These are phyloP conservation scores for Verasper variegatus DNA, from an alignment of 2,113 vertebrate genomes.

Conservation along the genomic window DNA sequence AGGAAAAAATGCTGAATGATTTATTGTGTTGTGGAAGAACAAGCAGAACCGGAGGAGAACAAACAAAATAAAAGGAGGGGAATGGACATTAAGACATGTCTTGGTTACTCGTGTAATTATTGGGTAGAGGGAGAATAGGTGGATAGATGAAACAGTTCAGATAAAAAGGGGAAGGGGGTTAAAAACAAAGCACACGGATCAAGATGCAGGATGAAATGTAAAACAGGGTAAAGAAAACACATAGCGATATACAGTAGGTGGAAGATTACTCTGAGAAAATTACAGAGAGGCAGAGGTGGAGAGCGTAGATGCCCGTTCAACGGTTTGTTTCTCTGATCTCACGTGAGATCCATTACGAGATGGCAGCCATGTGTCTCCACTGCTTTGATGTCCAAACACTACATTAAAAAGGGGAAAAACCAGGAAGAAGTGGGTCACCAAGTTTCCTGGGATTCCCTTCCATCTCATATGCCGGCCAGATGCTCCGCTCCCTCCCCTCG, in stretches of 20 bases:
- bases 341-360: conserved; percentile 75
- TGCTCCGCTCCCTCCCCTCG: conserved; percentile 60
- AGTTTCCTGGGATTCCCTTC: conserved; percentile 80
- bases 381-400: conserved; percentile 76
- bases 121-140: background rate
- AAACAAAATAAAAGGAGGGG: conserved; percentile 4
- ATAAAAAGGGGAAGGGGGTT: background rate
- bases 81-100: background rate
- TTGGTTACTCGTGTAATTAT: conserved; percentile 9
- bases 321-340: conserved; percentile 60
- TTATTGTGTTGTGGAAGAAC: conserved; percentile 1
- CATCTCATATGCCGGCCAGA: conserved; percentile 79
- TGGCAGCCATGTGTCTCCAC: conserved; percentile 75
- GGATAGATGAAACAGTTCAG: conserved; percentile 23
- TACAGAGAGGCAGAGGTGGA: conserved; percentile 47
- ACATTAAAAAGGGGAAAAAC: conserved; percentile 68
- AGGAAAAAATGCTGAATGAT: conserved; percentile 7
- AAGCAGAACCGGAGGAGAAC: background rate
- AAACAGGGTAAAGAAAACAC: conserved; percentile 33
- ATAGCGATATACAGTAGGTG: conserved; percentile 31
- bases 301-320: conserved; percentile 41
- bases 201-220: conserved; percentile 13
- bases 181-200: background rate
- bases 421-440: conserved; percentile 77
- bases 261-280: conserved; percentile 59